Conservation (phyloP, 2,113 vertebrate species). For the Salminus brasiliensis region DNA sequence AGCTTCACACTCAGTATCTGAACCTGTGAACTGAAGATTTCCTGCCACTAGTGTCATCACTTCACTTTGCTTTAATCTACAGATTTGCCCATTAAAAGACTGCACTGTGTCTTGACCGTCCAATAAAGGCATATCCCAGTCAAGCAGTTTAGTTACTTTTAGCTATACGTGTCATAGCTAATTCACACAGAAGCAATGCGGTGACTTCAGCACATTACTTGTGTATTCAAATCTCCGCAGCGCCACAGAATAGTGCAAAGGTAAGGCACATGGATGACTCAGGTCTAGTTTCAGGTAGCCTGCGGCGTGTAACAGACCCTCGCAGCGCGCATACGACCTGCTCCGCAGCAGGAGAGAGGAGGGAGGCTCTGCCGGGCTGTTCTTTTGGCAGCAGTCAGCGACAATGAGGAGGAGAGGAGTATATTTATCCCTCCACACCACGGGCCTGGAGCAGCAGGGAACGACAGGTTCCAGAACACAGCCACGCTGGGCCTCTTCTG, state of each 20-base stretch:
- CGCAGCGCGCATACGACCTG: slow-evolving; percentile 32
- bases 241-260: neutral
- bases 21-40: slow-evolving; percentile 45
- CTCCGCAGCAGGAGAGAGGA: slow-evolving; percentile 32
- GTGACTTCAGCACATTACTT: neutral
- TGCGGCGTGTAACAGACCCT: slow-evolving; percentile 35
- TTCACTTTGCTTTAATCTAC: slow-evolving; percentile 33
- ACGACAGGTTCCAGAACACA: slow-evolving; percentile 54
- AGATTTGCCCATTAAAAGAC: slow-evolving; percentile 27
- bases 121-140: neutral
- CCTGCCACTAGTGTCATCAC: slow-evolving; percentile 17
- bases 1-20: slow-evolving; percentile 9
- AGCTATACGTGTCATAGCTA: no score
- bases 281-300: slow-evolving; percentile 40
- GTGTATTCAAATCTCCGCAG: neutral
- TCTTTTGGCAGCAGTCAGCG: slow-evolving; percentile 54
- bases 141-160: neutral
- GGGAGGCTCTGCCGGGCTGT: slow-evolving; percentile 49
- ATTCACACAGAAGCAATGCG: neutral
- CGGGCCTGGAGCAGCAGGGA: slow-evolving; percentile 50
- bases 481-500: slow-evolving; percentile 52
- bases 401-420: slow-evolving; percentile 44
- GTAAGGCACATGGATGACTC: slow-evolving; percentile 24
- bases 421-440: slow-evolving; percentile 54
- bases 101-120: neutral